A percentile compares a stretch with the other conserved stretches of the same genome.
These are phyloP conservation scores for Sycophila sp. DNA, from an alignment of 1,140 invertebrate species.

Conservation along the genomic window DNA sequence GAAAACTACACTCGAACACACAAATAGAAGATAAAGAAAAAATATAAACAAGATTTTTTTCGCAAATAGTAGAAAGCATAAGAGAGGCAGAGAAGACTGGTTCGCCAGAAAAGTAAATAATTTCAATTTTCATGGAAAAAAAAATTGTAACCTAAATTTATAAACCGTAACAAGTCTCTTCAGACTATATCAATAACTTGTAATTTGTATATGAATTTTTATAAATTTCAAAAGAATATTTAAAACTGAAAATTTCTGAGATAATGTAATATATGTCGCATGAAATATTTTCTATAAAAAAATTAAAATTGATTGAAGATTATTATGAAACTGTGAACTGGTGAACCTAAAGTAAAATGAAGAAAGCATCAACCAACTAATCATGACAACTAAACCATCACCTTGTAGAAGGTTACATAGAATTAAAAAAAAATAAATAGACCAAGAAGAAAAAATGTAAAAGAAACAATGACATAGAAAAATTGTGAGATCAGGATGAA, in stretches of 20 bases:
- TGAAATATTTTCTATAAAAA: conserved; percentile 3
- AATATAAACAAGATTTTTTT: conserved; percentile 1
- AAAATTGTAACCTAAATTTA: no score
- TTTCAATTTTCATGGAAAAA: neutral
- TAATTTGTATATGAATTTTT: no score
- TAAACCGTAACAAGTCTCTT: no score
- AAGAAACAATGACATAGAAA: conserved; percentile 29
- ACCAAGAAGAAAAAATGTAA: conserved; percentile 18
- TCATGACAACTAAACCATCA: conserved; percentile 53
- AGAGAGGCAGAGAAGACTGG: neutral
- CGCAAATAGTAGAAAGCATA: conserved; percentile 9
- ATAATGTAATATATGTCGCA: conserved; percentile 8
- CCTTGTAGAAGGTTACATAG: conserved; percentile 51
- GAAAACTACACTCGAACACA: neutral
- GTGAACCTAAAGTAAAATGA: conserved; percentile 18
- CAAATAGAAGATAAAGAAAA: conserved; percentile 1
- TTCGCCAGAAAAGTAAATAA: neutral
- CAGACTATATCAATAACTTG: no score
- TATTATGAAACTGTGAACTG: conserved; percentile 43
- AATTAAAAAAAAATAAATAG: conserved; percentile 32
- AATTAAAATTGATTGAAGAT: conserved; percentile 30
- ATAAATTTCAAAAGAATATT: no score
- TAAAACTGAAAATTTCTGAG: no score
- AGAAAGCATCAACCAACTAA: conserved; percentile 36
- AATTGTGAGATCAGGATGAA: conserved; percentile 28